Evolutionary conservation across 2,888 invertebrate species (phyloP).

Genomic region (Chalcis sispes): DNA sequence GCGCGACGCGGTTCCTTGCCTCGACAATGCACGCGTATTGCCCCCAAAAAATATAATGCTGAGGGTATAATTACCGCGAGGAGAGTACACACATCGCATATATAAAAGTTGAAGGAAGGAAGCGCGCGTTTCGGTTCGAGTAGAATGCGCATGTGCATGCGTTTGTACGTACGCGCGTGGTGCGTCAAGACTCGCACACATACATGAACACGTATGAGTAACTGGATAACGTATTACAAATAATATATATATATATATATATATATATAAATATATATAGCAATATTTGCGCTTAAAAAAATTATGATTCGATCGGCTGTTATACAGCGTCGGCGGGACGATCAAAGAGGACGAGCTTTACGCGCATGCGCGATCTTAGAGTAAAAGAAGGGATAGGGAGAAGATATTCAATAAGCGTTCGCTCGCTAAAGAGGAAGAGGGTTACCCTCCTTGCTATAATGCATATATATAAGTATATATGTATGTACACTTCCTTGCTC

Average conservation of each 20-base stretch:
- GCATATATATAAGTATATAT: too few species aligned
- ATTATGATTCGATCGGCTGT: conserved; percentile 51
- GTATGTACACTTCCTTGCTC: too few species aligned
- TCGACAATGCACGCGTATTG: neutral
- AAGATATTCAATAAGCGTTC: conserved; percentile 41
- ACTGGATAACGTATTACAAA: conserved; percentile 27
- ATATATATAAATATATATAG: too few species aligned
- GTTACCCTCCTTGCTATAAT: neutral
- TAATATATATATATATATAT: too few species aligned
- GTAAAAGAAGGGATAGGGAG: neutral
- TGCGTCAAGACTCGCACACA: too few species aligned
- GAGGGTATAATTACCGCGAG: conserved; percentile 62
- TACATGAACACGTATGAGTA: conserved; percentile 30
- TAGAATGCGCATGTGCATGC: neutral
- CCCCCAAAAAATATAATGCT: conserved; percentile 56
- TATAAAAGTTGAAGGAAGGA: neutral
- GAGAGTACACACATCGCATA: conserved; percentile 31
- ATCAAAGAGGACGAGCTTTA: conserved; percentile 44
- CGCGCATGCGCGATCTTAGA: conserved; percentile 26
- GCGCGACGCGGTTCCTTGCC: neutral
- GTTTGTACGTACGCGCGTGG: too few species aligned
- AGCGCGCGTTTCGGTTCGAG: conserved; percentile 2
- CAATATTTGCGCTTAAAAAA: conserved; percentile 49
- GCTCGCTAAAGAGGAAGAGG: conserved; percentile 16
- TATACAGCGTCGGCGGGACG: conserved; percentile 18